These are phyloP conservation scores for Coluber constrictor DNA, from an alignment of 2,797 vertebrate species.

Conservation along the genomic window DNA sequence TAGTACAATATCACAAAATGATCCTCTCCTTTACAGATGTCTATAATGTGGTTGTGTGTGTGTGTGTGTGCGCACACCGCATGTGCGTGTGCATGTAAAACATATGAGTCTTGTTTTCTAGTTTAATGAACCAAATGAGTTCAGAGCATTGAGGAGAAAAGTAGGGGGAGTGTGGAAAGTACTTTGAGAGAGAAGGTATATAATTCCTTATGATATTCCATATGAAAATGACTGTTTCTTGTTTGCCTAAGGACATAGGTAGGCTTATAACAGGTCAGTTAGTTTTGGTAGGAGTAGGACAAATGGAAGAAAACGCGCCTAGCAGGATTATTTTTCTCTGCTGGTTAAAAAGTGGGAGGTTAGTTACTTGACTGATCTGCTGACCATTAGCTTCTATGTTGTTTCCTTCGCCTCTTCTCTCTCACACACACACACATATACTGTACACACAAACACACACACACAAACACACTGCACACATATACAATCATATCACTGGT, in stretches of 20 bases:
- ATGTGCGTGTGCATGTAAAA: not conserved
- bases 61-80: fast-evolving
- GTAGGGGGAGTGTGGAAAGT: not conserved
- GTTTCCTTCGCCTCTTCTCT: not conserved
- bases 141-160: not conserved
- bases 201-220: not conserved
- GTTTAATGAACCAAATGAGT: not conserved
- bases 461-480: not conserved
- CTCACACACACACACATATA: not conserved
- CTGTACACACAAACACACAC: not conserved
- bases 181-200: not conserved
- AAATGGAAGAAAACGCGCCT: not conserved
- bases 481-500: not conserved
- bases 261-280: not conserved
- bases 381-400: not conserved
- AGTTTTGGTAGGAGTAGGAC: not conserved
- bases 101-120: not conserved
- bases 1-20: not conserved
- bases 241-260: not conserved
- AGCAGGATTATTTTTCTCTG: not conserved
- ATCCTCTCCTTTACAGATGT: not conserved
- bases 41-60: not conserved
- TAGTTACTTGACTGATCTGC: not conserved
- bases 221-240: not conserved
- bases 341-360: too few relatives aligned